A percentile compares a stretch with the other conserved stretches of the same genome.
Evolutionary conservation across 2,113 vertebrate genomes (phyloP).

Genomic region (Marmota monax): DNA sequence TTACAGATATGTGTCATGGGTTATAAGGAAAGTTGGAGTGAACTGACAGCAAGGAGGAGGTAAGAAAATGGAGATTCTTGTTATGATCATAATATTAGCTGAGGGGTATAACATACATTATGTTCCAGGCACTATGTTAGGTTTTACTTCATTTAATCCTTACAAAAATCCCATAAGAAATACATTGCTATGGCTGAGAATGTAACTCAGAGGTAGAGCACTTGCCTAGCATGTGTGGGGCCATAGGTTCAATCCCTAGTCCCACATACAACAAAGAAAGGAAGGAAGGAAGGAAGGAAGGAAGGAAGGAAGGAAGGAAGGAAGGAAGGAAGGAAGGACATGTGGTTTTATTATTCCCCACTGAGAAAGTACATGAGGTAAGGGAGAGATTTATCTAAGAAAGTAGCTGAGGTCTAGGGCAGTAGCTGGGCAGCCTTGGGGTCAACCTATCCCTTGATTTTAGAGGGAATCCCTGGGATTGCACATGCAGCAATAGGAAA

Average conservation of each 20-base stretch:
- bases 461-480: neutral
- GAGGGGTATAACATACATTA: neutral
- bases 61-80: neutral
- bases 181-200: no score
- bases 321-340: no score
- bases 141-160: neutral
- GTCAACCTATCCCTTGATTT: neutral
- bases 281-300: no score
- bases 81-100: slow-evolving; percentile 41
- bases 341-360: neutral
- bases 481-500: neutral
- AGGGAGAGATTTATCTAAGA: slow-evolving; percentile 21
- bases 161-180: neutral
- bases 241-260: no score
- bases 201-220: no score
- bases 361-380: neutral
- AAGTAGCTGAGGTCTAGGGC: neutral
- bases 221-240: no score
- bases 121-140: slow-evolving; percentile 39
- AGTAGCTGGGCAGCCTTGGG: neutral
- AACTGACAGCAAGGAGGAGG: slow-evolving; percentile 5
- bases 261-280: no score
- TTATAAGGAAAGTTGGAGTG: slow-evolving; percentile 50
- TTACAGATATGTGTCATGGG: slow-evolving; percentile 49
- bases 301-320: no score